Evolutionary conservation across 1,140 invertebrate species (phyloP).

Genomic region (Harlomillsia oculata): DNA sequence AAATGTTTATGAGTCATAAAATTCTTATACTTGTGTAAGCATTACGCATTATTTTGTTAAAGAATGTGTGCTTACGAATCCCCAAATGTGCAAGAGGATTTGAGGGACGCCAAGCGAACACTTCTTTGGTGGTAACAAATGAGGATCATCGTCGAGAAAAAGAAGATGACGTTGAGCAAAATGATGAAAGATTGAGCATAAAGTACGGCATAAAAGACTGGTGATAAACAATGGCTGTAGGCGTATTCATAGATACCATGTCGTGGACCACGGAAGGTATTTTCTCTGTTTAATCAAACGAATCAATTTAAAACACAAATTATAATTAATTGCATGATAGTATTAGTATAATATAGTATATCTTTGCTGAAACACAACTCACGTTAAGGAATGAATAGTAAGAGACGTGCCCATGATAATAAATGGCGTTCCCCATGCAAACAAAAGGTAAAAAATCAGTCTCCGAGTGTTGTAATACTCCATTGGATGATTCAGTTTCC

Average conservation of each 20-base stretch:
- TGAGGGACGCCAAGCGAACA: background rate
- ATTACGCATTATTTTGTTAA: too few species aligned
- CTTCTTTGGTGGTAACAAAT: constrained; percentile 1
- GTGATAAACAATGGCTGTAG: background rate
- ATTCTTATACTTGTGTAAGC: too few species aligned
- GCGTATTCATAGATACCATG: background rate
- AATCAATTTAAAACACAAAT: too few species aligned
- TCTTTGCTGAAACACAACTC: too few species aligned
- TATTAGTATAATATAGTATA: too few species aligned
- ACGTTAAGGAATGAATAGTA: too few species aligned
- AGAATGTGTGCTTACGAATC: background rate
- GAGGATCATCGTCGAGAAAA: background rate
- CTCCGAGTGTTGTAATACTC: background rate
- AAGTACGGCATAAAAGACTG: background rate
- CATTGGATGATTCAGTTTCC: constrained; percentile 3
- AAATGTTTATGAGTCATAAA: background rate
- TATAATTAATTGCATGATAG: too few species aligned
- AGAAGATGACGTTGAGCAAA: background rate
- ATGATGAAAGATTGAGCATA: background rate
- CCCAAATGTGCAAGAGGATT: background rate
- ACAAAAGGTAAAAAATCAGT: background rate
- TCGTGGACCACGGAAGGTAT: background rate
- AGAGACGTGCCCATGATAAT: background rate
- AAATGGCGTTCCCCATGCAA: background rate
- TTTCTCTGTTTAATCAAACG: background rate